phyloP scores from a whole-genome alignment of 2,888 invertebrate genomes.

The Caenorhabditis sp. region DNA sequence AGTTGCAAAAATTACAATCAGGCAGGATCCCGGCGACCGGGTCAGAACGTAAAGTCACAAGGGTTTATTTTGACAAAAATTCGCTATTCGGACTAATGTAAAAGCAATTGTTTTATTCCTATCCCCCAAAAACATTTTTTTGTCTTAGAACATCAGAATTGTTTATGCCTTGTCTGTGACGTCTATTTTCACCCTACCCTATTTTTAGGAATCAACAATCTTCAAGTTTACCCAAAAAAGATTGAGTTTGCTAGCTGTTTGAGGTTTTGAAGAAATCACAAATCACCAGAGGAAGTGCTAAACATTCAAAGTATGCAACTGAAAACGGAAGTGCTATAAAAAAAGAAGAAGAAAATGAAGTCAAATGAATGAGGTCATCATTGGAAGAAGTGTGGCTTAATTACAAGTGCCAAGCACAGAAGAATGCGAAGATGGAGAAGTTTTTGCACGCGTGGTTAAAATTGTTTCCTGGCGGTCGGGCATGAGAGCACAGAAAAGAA shows the following conservation, averaged over 20 bases:
- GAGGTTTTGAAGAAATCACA: constrained; percentile 1
- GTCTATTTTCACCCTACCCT: background rate
- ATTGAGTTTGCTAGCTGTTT: constrained; percentile 2
- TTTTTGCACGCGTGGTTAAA: constrained; percentile 8
- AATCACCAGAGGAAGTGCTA: background rate
- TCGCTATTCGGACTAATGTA: too few relatives aligned
- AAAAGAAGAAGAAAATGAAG: background rate
- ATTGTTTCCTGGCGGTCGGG: constrained; percentile 31
- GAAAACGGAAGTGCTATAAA: background rate
- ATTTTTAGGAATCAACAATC: background rate
- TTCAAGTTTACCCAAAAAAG: constrained; percentile 4
- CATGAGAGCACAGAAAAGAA: constrained; percentile 6
- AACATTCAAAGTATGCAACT: background rate
- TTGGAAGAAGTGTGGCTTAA: constrained; percentile 17
- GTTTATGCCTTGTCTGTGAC: too few relatives aligned
- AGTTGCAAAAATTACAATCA: too few relatives aligned
- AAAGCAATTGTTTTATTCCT: too few relatives aligned
- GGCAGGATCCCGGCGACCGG: too few relatives aligned
- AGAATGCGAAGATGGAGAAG: background rate
- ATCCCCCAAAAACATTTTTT: too few relatives aligned
- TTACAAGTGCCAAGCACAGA: constrained; percentile 50
- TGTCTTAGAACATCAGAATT: too few relatives aligned
- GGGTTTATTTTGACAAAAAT: too few relatives aligned
- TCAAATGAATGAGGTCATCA: constrained; percentile 12
- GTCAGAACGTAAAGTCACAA: too few relatives aligned